Conservation (phyloP, 2,888 invertebrate species). For the Trichogramma dendrolimi region DNA sequence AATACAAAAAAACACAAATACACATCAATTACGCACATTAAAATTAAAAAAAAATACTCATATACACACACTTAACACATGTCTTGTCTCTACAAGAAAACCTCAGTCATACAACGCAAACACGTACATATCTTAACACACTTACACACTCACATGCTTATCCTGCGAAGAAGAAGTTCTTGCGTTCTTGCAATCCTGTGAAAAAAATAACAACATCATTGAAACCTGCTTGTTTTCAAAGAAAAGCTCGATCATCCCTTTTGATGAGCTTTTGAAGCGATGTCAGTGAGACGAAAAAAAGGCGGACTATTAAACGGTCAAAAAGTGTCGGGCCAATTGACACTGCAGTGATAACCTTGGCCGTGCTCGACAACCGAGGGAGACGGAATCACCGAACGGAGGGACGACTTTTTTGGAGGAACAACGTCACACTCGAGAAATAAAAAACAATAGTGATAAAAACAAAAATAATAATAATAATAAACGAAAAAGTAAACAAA, state of each 20-base stretch:
- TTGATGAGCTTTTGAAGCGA: no score
- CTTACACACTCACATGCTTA: background rate
- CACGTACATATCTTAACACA: constrained; percentile 14
- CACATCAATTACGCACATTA: constrained; percentile 14
- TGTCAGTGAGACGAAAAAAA: background rate
- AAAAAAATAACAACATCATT: background rate
- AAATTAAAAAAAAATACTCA: background rate
- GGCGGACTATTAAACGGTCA: background rate
- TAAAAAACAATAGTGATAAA: constrained; percentile 21
- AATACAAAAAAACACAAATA: constrained; percentile 10
- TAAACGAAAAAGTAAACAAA: background rate
- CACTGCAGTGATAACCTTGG: no score
- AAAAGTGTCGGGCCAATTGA: no score
- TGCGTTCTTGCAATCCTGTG: background rate
- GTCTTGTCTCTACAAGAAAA: no score
- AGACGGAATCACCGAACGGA: constrained; percentile 1
- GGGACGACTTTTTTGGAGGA: background rate
- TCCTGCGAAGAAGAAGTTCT: background rate
- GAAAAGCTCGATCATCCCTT: no score
- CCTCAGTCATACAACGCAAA: background rate
- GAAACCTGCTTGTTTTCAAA: no score
- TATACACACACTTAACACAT: background rate
- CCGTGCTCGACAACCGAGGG: background rate
- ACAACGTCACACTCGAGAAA: constrained; percentile 14
- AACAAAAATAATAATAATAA: background rate